These are phyloP conservation scores for Hexactinellida sp. DNA, from an alignment of 37 sponge, comb jelly and placozoan species.

Conservation along the genomic window DNA sequence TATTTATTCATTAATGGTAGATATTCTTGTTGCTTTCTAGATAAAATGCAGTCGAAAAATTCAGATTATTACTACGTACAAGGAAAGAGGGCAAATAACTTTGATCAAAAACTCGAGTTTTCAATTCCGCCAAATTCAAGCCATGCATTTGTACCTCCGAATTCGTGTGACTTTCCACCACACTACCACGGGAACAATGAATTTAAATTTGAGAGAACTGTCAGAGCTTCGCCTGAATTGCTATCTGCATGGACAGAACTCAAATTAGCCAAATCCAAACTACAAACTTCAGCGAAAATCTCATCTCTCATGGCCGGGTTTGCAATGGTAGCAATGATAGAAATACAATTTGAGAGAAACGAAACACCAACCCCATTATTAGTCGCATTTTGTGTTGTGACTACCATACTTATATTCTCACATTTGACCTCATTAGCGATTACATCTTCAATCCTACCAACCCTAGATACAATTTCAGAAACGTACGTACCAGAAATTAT, in stretches of 20 bases:
- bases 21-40: no score
- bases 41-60: no score
- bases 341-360: not conserved
- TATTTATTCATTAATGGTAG: no score
- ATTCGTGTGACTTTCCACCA: no score
- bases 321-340: slow-evolving; percentile 5
- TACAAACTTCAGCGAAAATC: slow-evolving; percentile 1
- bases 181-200: not conserved
- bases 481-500: not conserved
- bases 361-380: not conserved
- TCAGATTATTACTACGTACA: no score
- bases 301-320: not conserved
- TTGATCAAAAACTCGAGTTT: no score
- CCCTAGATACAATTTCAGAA: not conserved
- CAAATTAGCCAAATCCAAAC: not conserved
- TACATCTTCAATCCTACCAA: not conserved
- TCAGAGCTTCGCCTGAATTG: not conserved
- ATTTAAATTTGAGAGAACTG: not conserved
- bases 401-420: not conserved
- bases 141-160: no score
- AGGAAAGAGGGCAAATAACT: no score
- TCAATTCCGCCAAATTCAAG: no score
- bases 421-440: not conserved
- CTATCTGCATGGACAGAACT: not conserved
- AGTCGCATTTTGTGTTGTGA: not conserved